Conservation (phyloP, 2,888 invertebrate genomes). For the Phyllotreta cruciferae region DNA sequence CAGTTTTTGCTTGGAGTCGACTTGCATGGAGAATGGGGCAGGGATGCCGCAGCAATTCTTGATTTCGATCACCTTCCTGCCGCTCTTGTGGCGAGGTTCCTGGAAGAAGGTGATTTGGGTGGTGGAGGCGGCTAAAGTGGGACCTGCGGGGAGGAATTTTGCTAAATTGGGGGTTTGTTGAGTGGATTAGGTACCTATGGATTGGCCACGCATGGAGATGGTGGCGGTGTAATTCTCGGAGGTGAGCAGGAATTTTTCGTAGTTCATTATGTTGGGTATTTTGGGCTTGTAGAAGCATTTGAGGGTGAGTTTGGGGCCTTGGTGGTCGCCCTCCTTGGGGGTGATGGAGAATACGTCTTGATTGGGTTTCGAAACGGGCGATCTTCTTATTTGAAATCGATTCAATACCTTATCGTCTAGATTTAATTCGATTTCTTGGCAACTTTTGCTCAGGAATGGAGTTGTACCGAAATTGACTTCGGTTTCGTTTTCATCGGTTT, state of each 20-base stretch:
- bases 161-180: background rate
- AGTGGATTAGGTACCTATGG: conserved; percentile 48
- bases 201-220: conserved; percentile 50
- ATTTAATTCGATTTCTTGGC: conserved; percentile 27
- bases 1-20: conserved; percentile 48
- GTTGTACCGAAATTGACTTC: conserved; percentile 36
- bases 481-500: conserved; percentile 7
- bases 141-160: conserved; percentile 32
- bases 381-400: background rate
- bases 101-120: conserved; percentile 39
- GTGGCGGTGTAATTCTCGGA: conserved; percentile 41
- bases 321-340: conserved; percentile 49
- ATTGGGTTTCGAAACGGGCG: conserved; percentile 30
- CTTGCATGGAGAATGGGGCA: conserved; percentile 56
- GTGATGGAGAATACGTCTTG: conserved; percentile 55
- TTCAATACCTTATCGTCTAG: conserved; percentile 25
- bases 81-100: conserved; percentile 21
- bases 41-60: conserved; percentile 52
- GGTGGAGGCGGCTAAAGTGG: conserved; percentile 36
- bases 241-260: conserved; percentile 55
- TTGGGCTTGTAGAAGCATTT: conserved; percentile 55
- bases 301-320: conserved; percentile 46
- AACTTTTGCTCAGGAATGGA: conserved; percentile 31
- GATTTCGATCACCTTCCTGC: conserved; percentile 51
- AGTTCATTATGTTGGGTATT: conserved; percentile 48